These are phyloP conservation scores for Cebuella pygmaea DNA, from an alignment of 2,797 vertebrate species.

Conservation along the genomic window DNA sequence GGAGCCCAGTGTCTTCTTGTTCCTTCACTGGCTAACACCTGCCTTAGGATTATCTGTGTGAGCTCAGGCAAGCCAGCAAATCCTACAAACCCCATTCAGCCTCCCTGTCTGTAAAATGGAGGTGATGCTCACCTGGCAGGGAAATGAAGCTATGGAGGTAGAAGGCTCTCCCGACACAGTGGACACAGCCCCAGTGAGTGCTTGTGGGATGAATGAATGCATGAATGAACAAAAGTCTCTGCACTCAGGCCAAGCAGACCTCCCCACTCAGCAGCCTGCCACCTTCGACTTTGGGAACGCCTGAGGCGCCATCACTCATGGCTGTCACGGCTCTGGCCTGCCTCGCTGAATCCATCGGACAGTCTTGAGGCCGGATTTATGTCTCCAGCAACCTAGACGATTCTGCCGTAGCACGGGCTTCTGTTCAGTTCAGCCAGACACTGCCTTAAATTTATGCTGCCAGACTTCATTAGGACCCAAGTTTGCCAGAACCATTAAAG, in stretches of 20 bases:
- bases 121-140: not conserved
- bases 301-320: not conserved
- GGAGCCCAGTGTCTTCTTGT: not conserved
- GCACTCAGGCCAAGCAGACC: not conserved
- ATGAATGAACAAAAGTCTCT: not conserved
- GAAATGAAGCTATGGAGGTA: not conserved
- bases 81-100: not conserved
- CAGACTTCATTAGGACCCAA: constrained; percentile 79
- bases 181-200: not conserved
- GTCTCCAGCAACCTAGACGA: constrained; percentile 46
- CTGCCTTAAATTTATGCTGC: constrained; percentile 78
- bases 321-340: not conserved
- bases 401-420: constrained; percentile 51
- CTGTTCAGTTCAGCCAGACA: constrained; percentile 71
- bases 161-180: not conserved
- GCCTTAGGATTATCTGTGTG: not conserved
- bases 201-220: not conserved
- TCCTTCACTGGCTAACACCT: not conserved
- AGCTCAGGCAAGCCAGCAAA: not conserved
- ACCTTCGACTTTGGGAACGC: not conserved
- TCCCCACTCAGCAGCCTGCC: not conserved
- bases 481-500: constrained; percentile 80
- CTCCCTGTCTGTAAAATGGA: not conserved
- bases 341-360: constrained; percentile 45
- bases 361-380: constrained; percentile 58